phyloP scores from a whole-genome alignment of 2,113 vertebrate species.

The Bothrops jararaca region DNA sequence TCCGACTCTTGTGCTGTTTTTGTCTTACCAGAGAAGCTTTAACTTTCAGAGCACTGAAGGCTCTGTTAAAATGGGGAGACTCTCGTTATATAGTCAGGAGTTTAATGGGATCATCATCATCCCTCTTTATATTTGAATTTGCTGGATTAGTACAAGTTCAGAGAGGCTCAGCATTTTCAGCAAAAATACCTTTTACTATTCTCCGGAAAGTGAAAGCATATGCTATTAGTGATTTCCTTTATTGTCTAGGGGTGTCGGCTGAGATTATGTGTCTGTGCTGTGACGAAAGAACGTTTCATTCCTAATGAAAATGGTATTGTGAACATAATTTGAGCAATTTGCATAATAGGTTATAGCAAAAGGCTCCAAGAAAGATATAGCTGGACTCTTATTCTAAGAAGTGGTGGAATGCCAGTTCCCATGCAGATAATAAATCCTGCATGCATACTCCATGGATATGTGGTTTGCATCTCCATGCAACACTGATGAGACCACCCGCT shows the following conservation, averaged over 20 bases:
- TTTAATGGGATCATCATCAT: constrained; percentile 26
- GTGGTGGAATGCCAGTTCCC: neutral
- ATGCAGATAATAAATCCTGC: neutral
- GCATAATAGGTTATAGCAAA: neutral
- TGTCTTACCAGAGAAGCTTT: constrained; percentile 22
- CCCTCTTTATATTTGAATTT: constrained; percentile 21
- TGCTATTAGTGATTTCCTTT: constrained; percentile 3
- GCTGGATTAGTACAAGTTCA: constrained; percentile 1
- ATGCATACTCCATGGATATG: neutral
- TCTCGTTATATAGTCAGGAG: constrained; percentile 8
- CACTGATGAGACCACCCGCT: neutral
- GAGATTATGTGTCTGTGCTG: neutral
- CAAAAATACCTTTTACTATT: neutral
- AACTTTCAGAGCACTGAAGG: constrained; percentile 7
- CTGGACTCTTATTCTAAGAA: neutral
- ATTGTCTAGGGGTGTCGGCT: neutral
- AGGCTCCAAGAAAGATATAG: neutral
- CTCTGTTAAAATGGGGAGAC: constrained; percentile 6
- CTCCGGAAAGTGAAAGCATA: neutral
- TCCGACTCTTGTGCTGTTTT: neutral
- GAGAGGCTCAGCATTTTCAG: neutral
- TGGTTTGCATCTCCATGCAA: neutral
- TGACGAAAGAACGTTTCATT: neutral
- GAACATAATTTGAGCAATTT: neutral
- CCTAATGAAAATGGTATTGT: constrained; percentile 3